phyloP scores from a whole-genome alignment of 2,888 invertebrate genomes.

The Caenorhabditis sp. region DNA sequence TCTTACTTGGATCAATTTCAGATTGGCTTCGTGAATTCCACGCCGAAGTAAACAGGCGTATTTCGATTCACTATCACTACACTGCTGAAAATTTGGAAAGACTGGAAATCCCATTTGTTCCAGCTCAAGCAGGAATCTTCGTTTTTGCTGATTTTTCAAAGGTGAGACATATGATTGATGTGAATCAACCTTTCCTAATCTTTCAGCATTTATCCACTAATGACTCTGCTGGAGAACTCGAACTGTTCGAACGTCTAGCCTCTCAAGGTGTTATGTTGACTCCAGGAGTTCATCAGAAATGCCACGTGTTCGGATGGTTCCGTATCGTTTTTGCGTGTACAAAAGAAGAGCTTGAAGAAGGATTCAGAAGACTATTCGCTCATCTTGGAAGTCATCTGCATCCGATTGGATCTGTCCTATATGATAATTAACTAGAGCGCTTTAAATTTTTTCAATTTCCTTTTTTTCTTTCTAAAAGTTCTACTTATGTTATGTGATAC shows the following conservation, averaged over 20 bases:
- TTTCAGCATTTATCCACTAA: slow-evolving; percentile 61
- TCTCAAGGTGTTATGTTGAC: slow-evolving; percentile 78
- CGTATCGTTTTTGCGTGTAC: slow-evolving; percentile 80
- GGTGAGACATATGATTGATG: slow-evolving; percentile 37
- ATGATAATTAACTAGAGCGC: slow-evolving; percentile 49
- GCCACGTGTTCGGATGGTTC: slow-evolving; percentile 82
- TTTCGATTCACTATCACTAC: slow-evolving; percentile 70
- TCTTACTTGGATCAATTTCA: no score
- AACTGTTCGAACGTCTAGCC: slow-evolving; percentile 63
- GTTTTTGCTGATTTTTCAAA: slow-evolving; percentile 73
- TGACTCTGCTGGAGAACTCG: slow-evolving; percentile 63
- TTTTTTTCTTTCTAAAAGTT: background rate
- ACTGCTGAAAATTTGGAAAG: slow-evolving; percentile 65
- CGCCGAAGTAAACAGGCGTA: slow-evolving; percentile 60
- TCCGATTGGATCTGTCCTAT: slow-evolving; percentile 45
- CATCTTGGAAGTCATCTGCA: slow-evolving; percentile 38
- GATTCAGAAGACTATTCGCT: slow-evolving; percentile 65
- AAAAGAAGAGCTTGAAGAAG: slow-evolving; percentile 76
- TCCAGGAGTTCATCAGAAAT: slow-evolving; percentile 77
- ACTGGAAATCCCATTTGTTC: slow-evolving; percentile 69
- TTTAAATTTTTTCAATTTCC: slow-evolving; percentile 23
- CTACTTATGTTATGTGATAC: slow-evolving; percentile 27
- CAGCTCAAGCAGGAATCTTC: slow-evolving; percentile 71
- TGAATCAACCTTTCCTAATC: background rate
- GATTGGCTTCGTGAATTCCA: slow-evolving; percentile 70